Base-by-base conservation (phyloP, 2,888 invertebrate species). In the Arge pagana region DNA sequence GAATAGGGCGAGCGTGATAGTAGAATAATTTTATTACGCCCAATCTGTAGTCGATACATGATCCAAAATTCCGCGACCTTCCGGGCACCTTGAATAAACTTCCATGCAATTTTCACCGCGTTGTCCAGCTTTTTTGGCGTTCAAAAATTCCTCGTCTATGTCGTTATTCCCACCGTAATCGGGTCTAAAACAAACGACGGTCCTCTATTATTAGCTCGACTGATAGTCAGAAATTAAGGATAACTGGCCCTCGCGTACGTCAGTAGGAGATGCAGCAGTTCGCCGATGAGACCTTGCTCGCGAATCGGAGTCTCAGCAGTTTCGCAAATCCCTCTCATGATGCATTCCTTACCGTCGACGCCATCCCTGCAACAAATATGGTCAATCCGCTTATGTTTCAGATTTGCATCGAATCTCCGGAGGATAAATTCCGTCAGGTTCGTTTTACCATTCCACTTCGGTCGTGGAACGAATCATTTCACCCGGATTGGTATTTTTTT, bases 301-400 rank as follows among this genome's bases (percentile, higher is more conserved):
- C 55, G 62, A 26, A 88, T 72, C 0, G 87, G 85, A 57, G 83
- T 81, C 41, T 80, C 81, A 2, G 87, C 83, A 15, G 87, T 74
- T 60, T 87, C 85, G 61, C 89, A 89, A 35, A 89, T 81, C 40
- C 85, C 81, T 57, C 82, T 81, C 42, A 87, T 70, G n/a, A 89
- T 76, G 65, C 89, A 89, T 1, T 78, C 73, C n/a, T 81, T 82
- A 1, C 87, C 88, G 57, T 85, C 81, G 58, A 81, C 80, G 2
- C 87, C 87, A 51, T 82, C 81, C 16, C 88, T 87, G 72, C 13
- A 77, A 78, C 15, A 11, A 8, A 39, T 7, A n/a, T n/a, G n/a
- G n/a, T n/a, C n/a, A n/a, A n/a, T n/a, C n/a, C n/a, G n/a, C n/a
- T n/a, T n/a, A 50, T 35, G 11, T 48, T 48, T 10, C 23, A 5